Percentiles rank a stretch among this genome's conserved stretches.
These are phyloP conservation scores for Pangasius larnaudii DNA, from an alignment of 2,797 vertebrate species.

Conservation along the genomic window DNA sequence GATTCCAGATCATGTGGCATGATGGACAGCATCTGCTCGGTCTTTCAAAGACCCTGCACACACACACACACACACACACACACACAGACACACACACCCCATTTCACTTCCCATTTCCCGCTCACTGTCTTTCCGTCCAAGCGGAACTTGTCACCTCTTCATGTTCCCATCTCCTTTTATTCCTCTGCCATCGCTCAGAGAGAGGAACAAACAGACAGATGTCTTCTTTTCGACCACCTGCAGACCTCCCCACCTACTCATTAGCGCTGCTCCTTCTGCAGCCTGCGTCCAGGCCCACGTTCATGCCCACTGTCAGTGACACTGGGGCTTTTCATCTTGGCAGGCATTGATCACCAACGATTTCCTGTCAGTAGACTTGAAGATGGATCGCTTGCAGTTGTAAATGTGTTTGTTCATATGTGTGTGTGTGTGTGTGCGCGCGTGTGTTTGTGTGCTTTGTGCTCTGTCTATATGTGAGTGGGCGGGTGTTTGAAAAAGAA, in stretches of 20 bases:
- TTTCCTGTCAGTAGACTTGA: slow-evolving; percentile 71
- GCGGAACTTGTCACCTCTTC: slow-evolving; percentile 61
- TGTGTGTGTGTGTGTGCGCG: background rate
- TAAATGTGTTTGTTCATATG: slow-evolving; percentile 58
- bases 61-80: no score
- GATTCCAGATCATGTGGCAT: slow-evolving; percentile 38
- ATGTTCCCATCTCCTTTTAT: slow-evolving; percentile 49
- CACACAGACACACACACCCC: slow-evolving; percentile 35
- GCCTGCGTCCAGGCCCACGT: slow-evolving; percentile 48
- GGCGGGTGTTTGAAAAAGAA: slow-evolving; percentile 59
- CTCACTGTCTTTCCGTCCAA: slow-evolving; percentile 59
- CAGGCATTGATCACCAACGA: slow-evolving; percentile 74
- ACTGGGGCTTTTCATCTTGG: slow-evolving; percentile 67
- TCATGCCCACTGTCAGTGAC: slow-evolving; percentile 64
- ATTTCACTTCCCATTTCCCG: slow-evolving; percentile 45
- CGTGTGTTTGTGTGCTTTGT: slow-evolving; percentile 33
- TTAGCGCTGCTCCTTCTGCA: slow-evolving; percentile 33
- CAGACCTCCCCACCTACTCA: slow-evolving; percentile 54
- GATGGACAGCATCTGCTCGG: slow-evolving; percentile 54
- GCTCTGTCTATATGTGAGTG: slow-evolving; percentile 39
- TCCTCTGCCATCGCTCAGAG: slow-evolving; percentile 33
- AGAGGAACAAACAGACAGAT: slow-evolving; percentile 61
- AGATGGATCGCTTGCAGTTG: slow-evolving; percentile 56
- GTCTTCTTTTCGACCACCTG: slow-evolving; percentile 61
- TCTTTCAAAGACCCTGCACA: slow-evolving; percentile 35